Conservation (phyloP, 2,113 vertebrate genomes). For the Podilymbus podiceps region DNA sequence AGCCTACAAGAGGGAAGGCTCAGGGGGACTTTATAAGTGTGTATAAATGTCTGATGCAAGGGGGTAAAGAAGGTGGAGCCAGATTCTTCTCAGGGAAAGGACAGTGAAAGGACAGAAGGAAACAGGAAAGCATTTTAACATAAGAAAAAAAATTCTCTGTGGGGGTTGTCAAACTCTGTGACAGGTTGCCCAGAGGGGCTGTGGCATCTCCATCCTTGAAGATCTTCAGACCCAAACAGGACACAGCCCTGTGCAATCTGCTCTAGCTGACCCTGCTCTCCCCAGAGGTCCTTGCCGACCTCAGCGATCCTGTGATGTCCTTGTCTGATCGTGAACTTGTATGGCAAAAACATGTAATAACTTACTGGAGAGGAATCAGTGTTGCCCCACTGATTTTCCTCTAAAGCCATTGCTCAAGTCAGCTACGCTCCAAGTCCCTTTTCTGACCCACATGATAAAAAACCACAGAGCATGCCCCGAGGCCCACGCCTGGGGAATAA, state of each 20-base stretch:
- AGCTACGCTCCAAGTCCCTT: background rate
- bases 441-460: background rate
- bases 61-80: background rate
- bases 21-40: background rate
- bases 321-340: background rate
- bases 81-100: background rate
- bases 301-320: background rate
- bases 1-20: background rate
- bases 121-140: background rate
- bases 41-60: background rate
- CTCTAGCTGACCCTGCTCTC: background rate
- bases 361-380: background rate
- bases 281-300: background rate
- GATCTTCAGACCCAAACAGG: background rate
- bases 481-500: background rate
- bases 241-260: background rate
- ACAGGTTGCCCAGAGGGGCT: background rate
- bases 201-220: background rate
- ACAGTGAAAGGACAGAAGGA: background rate
- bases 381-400: background rate
- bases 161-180: background rate
- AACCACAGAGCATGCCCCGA: background rate
- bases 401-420: background rate
- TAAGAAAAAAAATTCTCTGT: background rate
- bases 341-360: background rate